These are phyloP conservation scores for Tenthredo amoena DNA, from an alignment of 2,888 invertebrate species.

Conservation along the genomic window DNA sequence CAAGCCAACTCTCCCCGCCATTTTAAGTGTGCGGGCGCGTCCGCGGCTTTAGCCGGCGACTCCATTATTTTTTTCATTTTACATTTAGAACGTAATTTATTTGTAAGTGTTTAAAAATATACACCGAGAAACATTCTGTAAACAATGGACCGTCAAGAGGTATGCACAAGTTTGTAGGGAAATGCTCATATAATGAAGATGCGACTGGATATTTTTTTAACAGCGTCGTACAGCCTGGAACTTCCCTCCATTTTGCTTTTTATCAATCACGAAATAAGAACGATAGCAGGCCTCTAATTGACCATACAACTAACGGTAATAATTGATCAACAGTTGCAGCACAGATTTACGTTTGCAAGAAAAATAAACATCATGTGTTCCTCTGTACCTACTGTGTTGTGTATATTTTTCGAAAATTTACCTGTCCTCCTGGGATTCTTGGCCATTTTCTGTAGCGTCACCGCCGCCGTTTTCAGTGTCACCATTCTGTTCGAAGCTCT, in stretches of 20 bases:
- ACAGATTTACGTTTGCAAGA: constrained; percentile 37
- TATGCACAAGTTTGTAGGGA: constrained; percentile 27
- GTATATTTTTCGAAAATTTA: constrained; percentile 62
- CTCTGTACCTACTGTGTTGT: constrained; percentile 10
- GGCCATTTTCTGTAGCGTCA: constrained; percentile 85
- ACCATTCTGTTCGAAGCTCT: constrained; percentile 82
- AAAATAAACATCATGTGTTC: constrained; percentile 43
- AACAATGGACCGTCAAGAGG: constrained; percentile 22
- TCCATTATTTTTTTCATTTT: constrained; percentile 65
- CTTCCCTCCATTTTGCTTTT: constrained; percentile 49
- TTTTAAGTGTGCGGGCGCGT: constrained; percentile 70
- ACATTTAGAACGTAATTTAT: constrained; percentile 53
- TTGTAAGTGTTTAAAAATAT: constrained; percentile 40
- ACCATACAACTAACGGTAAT: constrained; percentile 8
- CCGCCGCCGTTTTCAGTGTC: constrained; percentile 84
- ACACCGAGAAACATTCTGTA: constrained; percentile 36
- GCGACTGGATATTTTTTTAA: constrained; percentile 42
- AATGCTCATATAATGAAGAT: constrained; percentile 43
- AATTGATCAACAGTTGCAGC: constrained; percentile 22
- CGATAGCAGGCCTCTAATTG: constrained; percentile 8
- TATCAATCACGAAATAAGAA: neutral
- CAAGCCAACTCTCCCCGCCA: constrained; percentile 53
- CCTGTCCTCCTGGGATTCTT: constrained; percentile 77
- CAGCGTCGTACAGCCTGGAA: constrained; percentile 50
- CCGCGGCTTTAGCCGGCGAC: constrained; percentile 72